Evolutionary conservation across 2,113 vertebrate genomes (phyloP), one percentile per base, ranked within the genome.

Genomic region (Picathartes gymnocephalus): DNA sequence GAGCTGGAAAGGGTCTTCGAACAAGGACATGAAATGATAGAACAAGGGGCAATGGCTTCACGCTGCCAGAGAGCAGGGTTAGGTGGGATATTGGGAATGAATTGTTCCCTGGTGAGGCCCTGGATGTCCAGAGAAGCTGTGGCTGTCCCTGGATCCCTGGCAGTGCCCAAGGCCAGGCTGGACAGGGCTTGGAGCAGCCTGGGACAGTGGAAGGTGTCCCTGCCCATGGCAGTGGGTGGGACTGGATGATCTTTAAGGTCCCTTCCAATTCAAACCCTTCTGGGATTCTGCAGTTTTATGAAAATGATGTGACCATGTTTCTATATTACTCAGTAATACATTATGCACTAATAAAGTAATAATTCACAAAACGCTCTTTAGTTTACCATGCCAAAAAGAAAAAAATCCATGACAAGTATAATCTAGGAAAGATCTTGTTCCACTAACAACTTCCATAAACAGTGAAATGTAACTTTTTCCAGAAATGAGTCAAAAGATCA

Each of bases 401-500:
- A 45, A 54, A 54, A 27, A 51, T n/a, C 30, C 33, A 92, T 79
- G 78, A 57, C 3, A 30, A 92, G 47, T n/a, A 80, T 40, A 66
- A 90, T 77, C 74, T 80, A 78, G 81, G 50, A 79, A 90, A 91
- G 74, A 79, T 90, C 87, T 87, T 45, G n/a, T 90, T 94, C 81
- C 79, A 40, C 87, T 76, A 77, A 54, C 72, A 92, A 66, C 69
- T 78, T 78, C 65, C 44, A 70, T 56, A 53, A 90, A 54, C 35
- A 94, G 31, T 27, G 42, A 37, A 1, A 1, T 35, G 33, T 57
- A 60, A 64, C n/a, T 79, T 93, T 86, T 81, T 69, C 86, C 89
- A 91, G 87, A 62, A 91, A 62, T 76, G 68, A 94, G 81, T 93
- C 84, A 95, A 47, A 77, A 87, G 57, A 61, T 86, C 62, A 66